phyloP scores from a whole-genome alignment of 2,888 invertebrate genomes.

The Ophion ventricosus region DNA sequence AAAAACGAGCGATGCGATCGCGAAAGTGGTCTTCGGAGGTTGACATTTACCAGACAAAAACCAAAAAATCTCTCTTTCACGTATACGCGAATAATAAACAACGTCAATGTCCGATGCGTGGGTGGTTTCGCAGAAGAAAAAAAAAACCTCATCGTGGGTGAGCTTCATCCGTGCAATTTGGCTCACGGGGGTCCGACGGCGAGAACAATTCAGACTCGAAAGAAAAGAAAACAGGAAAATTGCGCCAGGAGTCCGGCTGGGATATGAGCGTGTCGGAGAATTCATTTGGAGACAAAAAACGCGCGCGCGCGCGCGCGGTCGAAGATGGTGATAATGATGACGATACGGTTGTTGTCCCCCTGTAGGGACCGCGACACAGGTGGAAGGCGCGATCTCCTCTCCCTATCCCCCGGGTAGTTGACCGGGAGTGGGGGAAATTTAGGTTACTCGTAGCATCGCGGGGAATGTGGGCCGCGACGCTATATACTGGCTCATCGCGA shows the following conservation, averaged over 20 bases:
- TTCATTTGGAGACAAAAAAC: not conserved
- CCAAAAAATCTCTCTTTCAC: not conserved
- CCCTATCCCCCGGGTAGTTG: slow-evolving; percentile 18
- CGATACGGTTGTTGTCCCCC: slow-evolving; percentile 15
- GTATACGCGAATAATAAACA: not conserved
- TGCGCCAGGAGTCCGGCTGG: not conserved
- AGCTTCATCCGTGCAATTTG: not conserved
- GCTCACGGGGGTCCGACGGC: not conserved
- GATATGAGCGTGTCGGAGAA: not conserved
- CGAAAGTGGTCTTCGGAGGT: not conserved
- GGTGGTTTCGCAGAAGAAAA: not conserved
- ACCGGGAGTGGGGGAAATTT: slow-evolving; percentile 81
- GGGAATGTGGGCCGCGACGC: slow-evolving; percentile 81
- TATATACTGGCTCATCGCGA: slow-evolving; percentile 81
- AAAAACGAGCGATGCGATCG: not conserved
- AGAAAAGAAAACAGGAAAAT: not conserved
- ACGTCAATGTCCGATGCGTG: not conserved
- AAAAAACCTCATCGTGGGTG: not conserved
- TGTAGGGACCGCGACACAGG: slow-evolving; percentile 38
- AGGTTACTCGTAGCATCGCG: slow-evolving; percentile 82
- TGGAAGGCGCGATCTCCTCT: slow-evolving; percentile 24
- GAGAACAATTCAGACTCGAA: not conserved
- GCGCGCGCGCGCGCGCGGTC: not conserved
- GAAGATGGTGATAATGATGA: slow-evolving; percentile 1
- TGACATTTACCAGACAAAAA: not conserved